Percentiles rank a stretch among this genome's conserved stretches.
These are phyloP conservation scores for Euura lappo DNA, from an alignment of 1,140 invertebrate genomes.

Conservation along the genomic window DNA sequence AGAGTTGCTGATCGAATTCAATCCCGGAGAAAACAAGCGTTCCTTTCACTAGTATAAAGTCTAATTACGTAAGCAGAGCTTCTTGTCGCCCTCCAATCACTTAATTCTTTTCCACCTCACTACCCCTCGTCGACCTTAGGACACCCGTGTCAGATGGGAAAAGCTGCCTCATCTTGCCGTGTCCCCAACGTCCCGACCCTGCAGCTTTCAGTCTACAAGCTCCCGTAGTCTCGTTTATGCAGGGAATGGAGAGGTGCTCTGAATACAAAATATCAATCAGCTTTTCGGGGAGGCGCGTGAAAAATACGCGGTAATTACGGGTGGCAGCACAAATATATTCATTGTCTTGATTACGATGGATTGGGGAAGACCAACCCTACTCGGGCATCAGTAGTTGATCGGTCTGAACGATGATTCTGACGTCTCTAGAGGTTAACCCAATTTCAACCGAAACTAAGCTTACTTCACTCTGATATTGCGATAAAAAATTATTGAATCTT, in stretches of 20 bases:
- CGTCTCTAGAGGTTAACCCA: conserved; percentile 2
- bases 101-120: conserved; percentile 19
- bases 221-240: background rate
- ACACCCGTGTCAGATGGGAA: background rate
- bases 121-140: conserved; percentile 9
- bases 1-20: background rate
- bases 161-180: background rate
- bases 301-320: conserved; percentile 59
- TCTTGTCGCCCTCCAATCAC: conserved; percentile 10
- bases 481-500: no score
- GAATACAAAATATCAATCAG: conserved; percentile 61
- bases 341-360: conserved; percentile 27
- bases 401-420: background rate
- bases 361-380: conserved; percentile 9
- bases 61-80: conserved; percentile 6
- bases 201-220: background rate
- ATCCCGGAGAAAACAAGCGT: background rate
- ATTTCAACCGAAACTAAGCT: conserved; percentile 2
- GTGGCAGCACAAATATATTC: conserved; percentile 35
- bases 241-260: conserved; percentile 19
- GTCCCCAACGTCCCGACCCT: background rate
- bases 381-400: background rate
- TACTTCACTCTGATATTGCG: no score
- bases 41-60: background rate
- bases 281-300: conserved; percentile 44